Evolutionary conservation across 1,140 invertebrate species (phyloP), one percentile per base, ranked within the genome.

Genomic region (Drosophila lacteicornis): DNA sequence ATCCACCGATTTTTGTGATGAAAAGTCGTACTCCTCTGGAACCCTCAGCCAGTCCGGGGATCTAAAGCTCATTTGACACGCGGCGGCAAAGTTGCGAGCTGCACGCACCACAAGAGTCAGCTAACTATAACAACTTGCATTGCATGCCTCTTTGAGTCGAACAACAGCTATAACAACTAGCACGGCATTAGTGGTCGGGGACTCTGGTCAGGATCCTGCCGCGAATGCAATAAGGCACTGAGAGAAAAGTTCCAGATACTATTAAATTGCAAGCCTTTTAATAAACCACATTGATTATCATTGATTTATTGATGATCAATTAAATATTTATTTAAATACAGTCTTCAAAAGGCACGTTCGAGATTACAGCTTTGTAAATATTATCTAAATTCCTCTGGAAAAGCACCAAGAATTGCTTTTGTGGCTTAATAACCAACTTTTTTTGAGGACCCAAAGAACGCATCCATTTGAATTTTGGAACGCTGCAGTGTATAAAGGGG

Each of bases 131-230:
- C 69, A 61, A 80, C 62, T 80, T 75, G 66, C 65, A 61, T 85
- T 81, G 67, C 81, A 84, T 73, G 77, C 45, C 82, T 77, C 82
- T 81, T 73, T 85, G 73, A 75, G 70, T 56, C 83, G 62, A 79
- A 82, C 83, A 83, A 87, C 75, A 79, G 82, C 80, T 50, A 83
- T 80, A 82, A 88, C 80, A 88, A 82, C 75, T 82, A 73, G 83
- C 83, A 86, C 80, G 50, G 75, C 83, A 86, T 86, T 86, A 86
- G 84, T 86, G 70, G 55, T 55, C 36, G 51, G 60, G 19, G 67
- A 36, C 40, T 60, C 61, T 47, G 36, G 62, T 66, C 53, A 55
- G 53, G 53, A 55, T 30, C 40, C 46, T 38, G 38, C 22, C 45
- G 33, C 33, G 33, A 55, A n/a, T 55, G 33, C 59, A 55, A 51